These are phyloP conservation scores for Grammomys surdaster DNA, from an alignment of 2,113 vertebrate genomes.

Conservation along the genomic window DNA sequence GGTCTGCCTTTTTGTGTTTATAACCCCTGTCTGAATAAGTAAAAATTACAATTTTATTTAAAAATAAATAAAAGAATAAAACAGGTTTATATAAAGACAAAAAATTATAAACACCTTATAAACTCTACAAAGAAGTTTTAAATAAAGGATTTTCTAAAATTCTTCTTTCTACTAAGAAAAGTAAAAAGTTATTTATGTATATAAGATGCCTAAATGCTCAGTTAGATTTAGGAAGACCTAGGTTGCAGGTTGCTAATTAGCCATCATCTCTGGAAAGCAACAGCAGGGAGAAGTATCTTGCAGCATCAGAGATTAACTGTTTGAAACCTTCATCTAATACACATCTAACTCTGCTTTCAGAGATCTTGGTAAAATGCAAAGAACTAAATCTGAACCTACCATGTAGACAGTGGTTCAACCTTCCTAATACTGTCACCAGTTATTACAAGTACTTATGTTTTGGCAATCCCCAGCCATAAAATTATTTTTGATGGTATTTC, in stretches of 20 bases:
- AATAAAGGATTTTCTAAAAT: neutral
- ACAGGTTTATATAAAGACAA: too few relatives aligned
- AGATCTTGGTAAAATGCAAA: constrained; percentile 64
- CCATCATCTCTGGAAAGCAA: neutral
- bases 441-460: neutral
- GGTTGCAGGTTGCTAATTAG: neutral
- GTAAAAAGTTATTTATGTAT: neutral
- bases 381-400: constrained; percentile 58
- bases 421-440: neutral
- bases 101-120: neutral
- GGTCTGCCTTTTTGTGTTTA: too few relatives aligned
- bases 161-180: neutral
- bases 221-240: neutral
- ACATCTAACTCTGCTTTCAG: constrained; percentile 45
- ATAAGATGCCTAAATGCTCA: neutral
- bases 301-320: neutral
- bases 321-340: neutral
- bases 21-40: too few relatives aligned
- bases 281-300: neutral
- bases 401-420: neutral
- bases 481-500: neutral
- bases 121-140: neutral
- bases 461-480: neutral
- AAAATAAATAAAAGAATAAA: too few relatives aligned
- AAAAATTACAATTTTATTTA: too few relatives aligned